Evolutionary conservation across 2,888 invertebrate species (phyloP), one percentile per base, ranked within the genome.

Genomic region (Pterostichus madidus): DNA sequence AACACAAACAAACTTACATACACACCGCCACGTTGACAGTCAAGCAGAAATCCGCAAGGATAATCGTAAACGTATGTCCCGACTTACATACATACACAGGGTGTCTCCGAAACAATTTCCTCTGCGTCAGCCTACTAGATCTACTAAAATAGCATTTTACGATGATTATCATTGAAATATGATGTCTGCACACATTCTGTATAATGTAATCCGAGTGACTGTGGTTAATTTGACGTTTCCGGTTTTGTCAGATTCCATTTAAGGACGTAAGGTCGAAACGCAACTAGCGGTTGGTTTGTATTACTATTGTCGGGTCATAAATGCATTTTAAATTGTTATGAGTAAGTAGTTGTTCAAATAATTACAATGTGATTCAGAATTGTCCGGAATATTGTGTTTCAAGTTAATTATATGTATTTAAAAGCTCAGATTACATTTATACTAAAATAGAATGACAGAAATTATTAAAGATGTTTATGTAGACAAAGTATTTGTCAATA

Each of bases 191-290:
- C 39, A 39, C n/a, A 64, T 35, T 64, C n/a, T 13, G 17, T 17
- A 39, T 35, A n/a, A 13, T 64, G 35, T 64, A 64, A 64, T 64
- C 7, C 17, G 35, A 64, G 35, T 64, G 64, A 64, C 35, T 17
- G 64, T 64, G 5, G n/a, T 64, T 64, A 64, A 64, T 64, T 64
- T 64, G 39, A 64, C 64, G 15, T 64, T 64, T 64, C 64, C 64
- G 64, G 64, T 64, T 39, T 39, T 64, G 39, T 39, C 39, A 17
- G 64, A 64, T 35, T 64, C 64, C 64, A 35, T 13, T 39, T 64
- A 64, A 64, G 64, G 64, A 11, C 35, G 64, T 64, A 64, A 64
- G 13, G 64, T 15, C 35, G 11, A 56, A 15, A 56, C n/a, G 4
- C 10, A 7, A 56, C n/a, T 10, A 53, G 53, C 5, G n/a, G 7